A percentile compares a stretch with the other conserved stretches of the same genome.
Conservation (phyloP, 2,797 vertebrate genomes). For the Microchirus variegatus region DNA sequence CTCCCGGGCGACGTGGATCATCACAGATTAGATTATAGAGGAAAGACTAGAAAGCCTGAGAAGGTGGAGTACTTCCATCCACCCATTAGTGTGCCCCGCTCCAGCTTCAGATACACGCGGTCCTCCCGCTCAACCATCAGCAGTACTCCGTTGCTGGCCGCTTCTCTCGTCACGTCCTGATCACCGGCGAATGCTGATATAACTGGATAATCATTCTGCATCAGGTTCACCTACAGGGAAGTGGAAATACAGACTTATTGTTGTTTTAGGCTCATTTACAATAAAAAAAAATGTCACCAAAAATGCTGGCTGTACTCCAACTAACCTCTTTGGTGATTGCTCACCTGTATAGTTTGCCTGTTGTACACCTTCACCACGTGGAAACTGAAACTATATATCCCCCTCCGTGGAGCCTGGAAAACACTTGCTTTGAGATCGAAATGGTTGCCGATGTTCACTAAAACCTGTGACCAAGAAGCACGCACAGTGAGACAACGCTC, state of each 20-base stretch:
- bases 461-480: constrained; percentile 86
- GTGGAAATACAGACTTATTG: constrained; percentile 11
- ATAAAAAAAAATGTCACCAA: neutral
- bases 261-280: constrained; percentile 1
- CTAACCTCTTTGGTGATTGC: constrained; percentile 40
- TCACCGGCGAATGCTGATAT: constrained; percentile 99
- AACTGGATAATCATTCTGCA: constrained; percentile 98
- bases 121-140: constrained; percentile 98
- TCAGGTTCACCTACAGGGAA: constrained; percentile 92
- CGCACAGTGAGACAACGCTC: constrained; percentile 27
- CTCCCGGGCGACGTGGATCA: constrained; percentile 70
- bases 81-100: constrained; percentile 98
- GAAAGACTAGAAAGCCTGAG: constrained; percentile 99
- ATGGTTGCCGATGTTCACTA: constrained; percentile 99
- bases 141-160: constrained; percentile 97
- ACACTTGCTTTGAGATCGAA: constrained; percentile 98
- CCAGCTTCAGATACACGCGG: constrained; percentile 97
- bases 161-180: constrained; percentile 98
- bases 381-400: constrained; percentile 99
- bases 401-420: constrained; percentile 96
- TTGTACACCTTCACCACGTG: constrained; percentile 99
- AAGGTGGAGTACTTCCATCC: constrained; percentile 99
- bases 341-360: constrained; percentile 99
- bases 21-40: constrained; percentile 87
- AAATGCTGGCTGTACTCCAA: neutral